These are phyloP conservation scores for Ageneiosus marmoratus DNA, from an alignment of 2,113 vertebrate genomes.

Conservation along the genomic window DNA sequence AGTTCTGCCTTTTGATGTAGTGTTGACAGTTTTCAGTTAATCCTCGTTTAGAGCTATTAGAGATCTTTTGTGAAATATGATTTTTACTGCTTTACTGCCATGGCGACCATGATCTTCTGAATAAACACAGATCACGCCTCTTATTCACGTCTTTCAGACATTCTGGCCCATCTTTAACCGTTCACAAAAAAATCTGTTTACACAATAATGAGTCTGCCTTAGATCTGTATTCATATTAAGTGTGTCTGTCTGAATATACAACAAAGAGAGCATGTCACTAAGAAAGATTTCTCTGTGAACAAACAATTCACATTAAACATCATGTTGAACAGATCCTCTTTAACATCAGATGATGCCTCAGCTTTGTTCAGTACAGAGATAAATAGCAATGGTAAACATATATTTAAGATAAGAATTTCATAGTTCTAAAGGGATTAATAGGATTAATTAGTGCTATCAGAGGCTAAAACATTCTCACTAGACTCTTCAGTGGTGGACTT, in stretches of 20 bases:
- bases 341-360: background rate
- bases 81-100: conserved; percentile 26
- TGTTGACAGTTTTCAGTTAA: conserved; percentile 34
- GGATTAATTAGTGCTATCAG: background rate
- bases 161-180: background rate
- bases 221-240: background rate
- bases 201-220: background rate
- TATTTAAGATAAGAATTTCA: background rate
- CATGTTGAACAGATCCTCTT: background rate
- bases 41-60: conserved; percentile 22
- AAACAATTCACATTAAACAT: background rate
- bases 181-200: background rate
- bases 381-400: background rate
- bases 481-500: background rate
- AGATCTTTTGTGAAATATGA: conserved; percentile 33
- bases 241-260: background rate
- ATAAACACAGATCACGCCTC: conserved; percentile 16
- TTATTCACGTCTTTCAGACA: background rate
- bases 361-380: background rate
- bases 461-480: background rate
- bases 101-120: conserved; percentile 28
- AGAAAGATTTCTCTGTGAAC: background rate
- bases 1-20: background rate
- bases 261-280: background rate
- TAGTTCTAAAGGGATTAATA: background rate